Evolutionary conservation across 2,113 vertebrate genomes (phyloP).

Genomic region (Sciurus niger): DNA sequence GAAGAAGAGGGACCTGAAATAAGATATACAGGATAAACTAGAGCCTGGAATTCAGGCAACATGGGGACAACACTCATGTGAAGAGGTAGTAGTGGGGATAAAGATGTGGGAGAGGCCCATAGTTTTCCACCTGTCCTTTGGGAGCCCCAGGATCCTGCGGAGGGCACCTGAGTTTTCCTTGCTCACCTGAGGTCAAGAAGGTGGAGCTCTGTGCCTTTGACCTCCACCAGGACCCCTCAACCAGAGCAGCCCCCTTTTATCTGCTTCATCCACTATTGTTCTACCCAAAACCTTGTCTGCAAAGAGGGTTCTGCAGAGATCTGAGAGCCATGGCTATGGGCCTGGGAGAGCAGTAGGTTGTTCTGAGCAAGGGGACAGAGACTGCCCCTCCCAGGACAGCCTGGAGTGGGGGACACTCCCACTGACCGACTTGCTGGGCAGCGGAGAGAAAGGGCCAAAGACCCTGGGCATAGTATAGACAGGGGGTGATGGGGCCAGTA

Average conservation of each 20-base stretch:
- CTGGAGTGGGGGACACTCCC: fast-evolving
- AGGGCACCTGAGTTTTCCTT: not conserved
- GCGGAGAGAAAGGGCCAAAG: slow-evolving; percentile 76
- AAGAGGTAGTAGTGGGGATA: not conserved
- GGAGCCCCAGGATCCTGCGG: not conserved
- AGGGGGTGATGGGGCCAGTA: not conserved
- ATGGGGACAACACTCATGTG: not conserved
- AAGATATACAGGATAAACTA: fast-evolving
- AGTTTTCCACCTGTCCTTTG: not conserved
- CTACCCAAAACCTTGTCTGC: not conserved
- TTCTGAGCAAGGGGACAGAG: not conserved
- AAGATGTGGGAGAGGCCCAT: not conserved
- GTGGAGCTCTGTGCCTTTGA: not conserved
- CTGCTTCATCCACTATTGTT: not conserved
- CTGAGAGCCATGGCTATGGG: not conserved
- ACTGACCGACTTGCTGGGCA: slow-evolving; percentile 74
- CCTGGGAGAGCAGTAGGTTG: fast-evolving
- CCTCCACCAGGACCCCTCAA: not conserved
- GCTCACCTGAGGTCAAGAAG: not conserved
- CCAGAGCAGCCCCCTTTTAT: not conserved
- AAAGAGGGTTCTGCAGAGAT: not conserved
- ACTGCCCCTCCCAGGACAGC: not conserved
- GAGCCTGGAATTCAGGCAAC: not conserved
- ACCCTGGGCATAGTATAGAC: slow-evolving; percentile 77
- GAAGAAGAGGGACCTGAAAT: not conserved